Base-by-base conservation (phyloP, 2,113 vertebrate genomes). In the Pholis gunnellus region DNA sequence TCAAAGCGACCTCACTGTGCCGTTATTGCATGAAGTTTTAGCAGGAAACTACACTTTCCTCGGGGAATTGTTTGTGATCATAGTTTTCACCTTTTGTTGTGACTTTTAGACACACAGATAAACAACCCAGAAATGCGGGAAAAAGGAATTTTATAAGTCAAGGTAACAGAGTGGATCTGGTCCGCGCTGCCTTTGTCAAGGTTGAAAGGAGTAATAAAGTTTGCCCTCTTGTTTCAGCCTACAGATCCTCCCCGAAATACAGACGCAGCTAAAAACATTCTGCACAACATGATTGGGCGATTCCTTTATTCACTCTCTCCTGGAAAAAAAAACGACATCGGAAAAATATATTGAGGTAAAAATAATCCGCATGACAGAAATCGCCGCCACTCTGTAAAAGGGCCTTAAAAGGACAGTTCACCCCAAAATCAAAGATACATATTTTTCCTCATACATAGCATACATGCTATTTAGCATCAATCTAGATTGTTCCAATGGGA, bases 1-100 rank as follows among this genome's bases (percentile, higher is more conserved):
- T 74, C 44, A 79, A 50, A 63, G 67, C 15, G 29, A 46, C 31
- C 59, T 74, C 36, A 29, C 17, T 25, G 31, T 18, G 67, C 34
- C 38, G 38, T 22, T 18, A 44, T 4, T 42, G 36, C 3, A 5
- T 34, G 2, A 11, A 46, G 5, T 25, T 68, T 68, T 14, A 59
- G 25, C 38, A 38, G 9, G 36, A 38, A 65, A 38, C 48, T 14
- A 10, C 22, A 5, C 18, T 3, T 18, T 10, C 29, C 15, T 50
- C 15, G 3, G 13, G 18, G 38, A n/a, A 2, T 31, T 1, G 36
- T 46, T 29, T 18, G 17, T 63, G 56, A 64, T n/a, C n/a, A 67
- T 8, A 13, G 70, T 17, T 38, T 18, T 31, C 22, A 71, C 18
- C 22, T 72, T 70, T 57, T 27, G 31, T 31, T 59, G 1, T 34